A percentile compares a stretch with the other conserved stretches of the same genome.
Conservation (phyloP, 2,113 vertebrate genomes). For the Ochotona princeps region DNA sequence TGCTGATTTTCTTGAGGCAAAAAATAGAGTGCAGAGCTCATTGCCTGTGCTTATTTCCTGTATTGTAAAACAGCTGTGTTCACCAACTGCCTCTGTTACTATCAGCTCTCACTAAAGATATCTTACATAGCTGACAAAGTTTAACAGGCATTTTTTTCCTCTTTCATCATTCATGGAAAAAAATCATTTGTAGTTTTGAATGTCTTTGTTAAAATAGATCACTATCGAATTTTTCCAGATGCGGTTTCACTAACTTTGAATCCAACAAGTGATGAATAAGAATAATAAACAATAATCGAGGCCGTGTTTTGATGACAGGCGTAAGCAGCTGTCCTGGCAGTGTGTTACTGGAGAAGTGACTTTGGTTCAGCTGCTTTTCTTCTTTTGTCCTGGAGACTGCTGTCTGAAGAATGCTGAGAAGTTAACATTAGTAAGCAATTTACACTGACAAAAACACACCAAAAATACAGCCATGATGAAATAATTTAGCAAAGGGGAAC, state of each 20-base stretch:
- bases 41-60: not conserved
- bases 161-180: conserved; percentile 46
- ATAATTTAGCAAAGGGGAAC: not conserved
- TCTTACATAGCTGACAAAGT: not conserved
- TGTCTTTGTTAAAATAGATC: conserved; percentile 47
- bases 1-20: not conserved
- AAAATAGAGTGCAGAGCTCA: not conserved
- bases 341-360: not conserved
- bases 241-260: not conserved
- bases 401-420: conserved; percentile 7
- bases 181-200: not conserved
- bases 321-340: not conserved
- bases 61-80: too few relatives aligned
- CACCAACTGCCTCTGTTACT: not conserved
- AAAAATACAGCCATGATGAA: not conserved
- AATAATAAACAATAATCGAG: not conserved
- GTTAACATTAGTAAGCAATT: not conserved
- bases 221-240: not conserved
- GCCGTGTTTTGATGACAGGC: not conserved
- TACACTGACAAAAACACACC: not conserved
- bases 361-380: not conserved
- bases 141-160: not conserved
- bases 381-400: not conserved
- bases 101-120: not conserved
- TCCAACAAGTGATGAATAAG: conserved; percentile 9